Evolutionary conservation across 2,113 vertebrate genomes (phyloP), one percentile per base, ranked within the genome.

Genomic region (Phyllopteryx taeniolatus): DNA sequence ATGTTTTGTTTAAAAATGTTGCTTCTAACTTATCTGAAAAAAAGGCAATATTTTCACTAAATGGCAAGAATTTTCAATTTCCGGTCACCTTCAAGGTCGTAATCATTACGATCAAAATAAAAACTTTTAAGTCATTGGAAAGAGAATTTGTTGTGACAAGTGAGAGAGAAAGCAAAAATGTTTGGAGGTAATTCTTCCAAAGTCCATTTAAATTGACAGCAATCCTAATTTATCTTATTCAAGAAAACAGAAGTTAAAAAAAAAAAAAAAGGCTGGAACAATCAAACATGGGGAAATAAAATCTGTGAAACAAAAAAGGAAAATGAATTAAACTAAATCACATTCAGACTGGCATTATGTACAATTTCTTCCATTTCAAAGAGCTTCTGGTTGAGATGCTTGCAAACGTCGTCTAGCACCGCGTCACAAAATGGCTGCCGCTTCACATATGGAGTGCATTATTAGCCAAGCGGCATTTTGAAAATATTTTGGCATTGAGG

Each of bases 321-420:
- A 51, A 57, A 27, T 27, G 27, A 77, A 39, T 5, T 39, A 86
- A 63, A 33, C 56, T 8, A n/a, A 54, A 7, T 56, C 14, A 84
- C 84, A 83, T 82, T 88, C 80, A 87, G 70, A 51, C 5, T 51
- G 49, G 49, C 49, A 31, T 59, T 5, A 6, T 33, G 2, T 59
- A 31, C 22, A 59, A 2, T 10, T 31, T 5, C 22, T 14, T 31
- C 56, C 56, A 59, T 59, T 59, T 27, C 31, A 11, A 59, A 59
- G 56, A 59, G 49, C 47, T 61, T 61, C 13, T 14, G 57, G 17
- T 17, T 20, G 12, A 46, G 20, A 56, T 31, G 31, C 31, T 35
- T 39, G 35, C 35, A 39, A 39, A 39, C 35, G 35, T 39, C 35
- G 35, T 39, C 35, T 0, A 59, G 59, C 59, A 19, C 56, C 13